phyloP scores from a whole-genome alignment of 2,113 vertebrate genomes.

The Cebus imitator region DNA sequence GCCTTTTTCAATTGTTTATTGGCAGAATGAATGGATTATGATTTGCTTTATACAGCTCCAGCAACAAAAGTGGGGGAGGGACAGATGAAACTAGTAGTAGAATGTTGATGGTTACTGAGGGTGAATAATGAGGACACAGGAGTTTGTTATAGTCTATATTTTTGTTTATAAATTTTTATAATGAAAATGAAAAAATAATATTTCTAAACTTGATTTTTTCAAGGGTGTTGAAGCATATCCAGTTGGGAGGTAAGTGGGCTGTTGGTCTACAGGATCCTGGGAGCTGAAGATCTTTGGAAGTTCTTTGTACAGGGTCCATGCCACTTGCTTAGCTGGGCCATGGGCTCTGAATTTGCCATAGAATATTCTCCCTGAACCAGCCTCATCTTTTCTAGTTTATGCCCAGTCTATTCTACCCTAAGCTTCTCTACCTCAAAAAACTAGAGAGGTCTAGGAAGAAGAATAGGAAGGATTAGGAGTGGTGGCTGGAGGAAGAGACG shows the following conservation, averaged over 20 bases:
- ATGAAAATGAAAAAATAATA: background rate
- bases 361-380: background rate
- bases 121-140: background rate
- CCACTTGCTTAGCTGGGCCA: background rate
- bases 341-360: background rate
- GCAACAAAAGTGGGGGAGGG: background rate
- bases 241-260: background rate
- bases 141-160: background rate
- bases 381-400: background rate
- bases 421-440: background rate
- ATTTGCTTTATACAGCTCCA: background rate
- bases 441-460: background rate
- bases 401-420: background rate
- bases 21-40: background rate
- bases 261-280: background rate
- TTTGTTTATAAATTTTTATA: conserved; percentile 10
- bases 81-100: background rate
- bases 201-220: background rate
- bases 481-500: background rate
- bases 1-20: background rate
- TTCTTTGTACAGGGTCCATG: background rate
- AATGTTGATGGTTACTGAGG: background rate
- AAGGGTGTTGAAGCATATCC: background rate
- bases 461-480: background rate
- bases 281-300: background rate